phyloP scores from a whole-genome alignment of 2,888 invertebrate genomes.

The Xanthostigma xanthostigma region DNA sequence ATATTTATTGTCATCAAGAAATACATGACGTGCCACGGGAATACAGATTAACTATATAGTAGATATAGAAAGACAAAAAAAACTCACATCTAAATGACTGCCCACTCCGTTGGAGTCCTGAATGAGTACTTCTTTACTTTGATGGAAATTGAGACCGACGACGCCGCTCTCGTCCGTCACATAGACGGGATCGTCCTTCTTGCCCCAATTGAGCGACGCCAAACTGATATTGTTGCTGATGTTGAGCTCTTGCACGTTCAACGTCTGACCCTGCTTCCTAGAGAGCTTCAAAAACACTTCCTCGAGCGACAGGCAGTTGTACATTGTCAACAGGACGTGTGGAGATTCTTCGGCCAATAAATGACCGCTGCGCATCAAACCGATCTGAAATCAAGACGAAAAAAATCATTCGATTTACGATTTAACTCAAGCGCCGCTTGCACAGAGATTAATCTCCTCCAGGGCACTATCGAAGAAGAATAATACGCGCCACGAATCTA shows the following conservation, averaged over 20 bases:
- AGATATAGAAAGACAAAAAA: background rate
- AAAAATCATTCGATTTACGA: too few species aligned
- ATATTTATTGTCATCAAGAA: too few species aligned
- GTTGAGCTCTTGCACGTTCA: slow-evolving; percentile 37
- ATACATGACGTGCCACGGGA: too few species aligned
- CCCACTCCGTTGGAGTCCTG: slow-evolving; percentile 52
- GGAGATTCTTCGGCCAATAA: slow-evolving; percentile 85
- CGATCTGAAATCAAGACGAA: slow-evolving; percentile 48
- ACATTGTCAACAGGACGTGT: slow-evolving; percentile 65
- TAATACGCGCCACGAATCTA: too few species aligned
- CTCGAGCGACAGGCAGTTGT: slow-evolving; percentile 71
- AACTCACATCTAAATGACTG: slow-evolving; percentile 40
- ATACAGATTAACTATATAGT: too few species aligned
- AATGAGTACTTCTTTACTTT: slow-evolving; percentile 77
- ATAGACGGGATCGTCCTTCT: slow-evolving; percentile 67
- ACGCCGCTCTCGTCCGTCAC: slow-evolving; percentile 78
- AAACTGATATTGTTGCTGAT: slow-evolving; percentile 65
- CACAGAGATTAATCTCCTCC: too few species aligned
- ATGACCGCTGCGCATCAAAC: slow-evolving; percentile 83
- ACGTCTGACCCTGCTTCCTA: slow-evolving; percentile 57
- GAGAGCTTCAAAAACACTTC: slow-evolving; percentile 86
- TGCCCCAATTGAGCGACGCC: slow-evolving; percentile 67
- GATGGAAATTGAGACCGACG: slow-evolving; percentile 76
- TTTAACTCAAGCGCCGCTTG: too few species aligned
- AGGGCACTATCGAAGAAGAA: too few species aligned